phyloP scores from a whole-genome alignment of 2,797 vertebrate species.

The Champsocephalus gunnari region DNA sequence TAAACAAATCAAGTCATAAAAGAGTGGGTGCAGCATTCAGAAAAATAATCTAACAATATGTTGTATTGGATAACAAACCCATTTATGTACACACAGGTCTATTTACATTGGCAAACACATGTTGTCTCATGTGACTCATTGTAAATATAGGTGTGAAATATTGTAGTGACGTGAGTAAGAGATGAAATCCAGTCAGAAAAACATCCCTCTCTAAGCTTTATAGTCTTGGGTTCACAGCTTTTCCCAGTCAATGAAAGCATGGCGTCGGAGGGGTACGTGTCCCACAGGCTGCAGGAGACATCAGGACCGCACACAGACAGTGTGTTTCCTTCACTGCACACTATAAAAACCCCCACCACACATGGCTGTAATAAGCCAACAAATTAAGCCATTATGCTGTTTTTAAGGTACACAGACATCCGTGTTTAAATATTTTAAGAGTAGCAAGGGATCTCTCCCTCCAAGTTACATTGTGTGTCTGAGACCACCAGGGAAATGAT shows the following conservation, averaged over 20 bases:
- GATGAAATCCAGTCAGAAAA: constrained; percentile 57
- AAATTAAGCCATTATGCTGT: constrained; percentile 85
- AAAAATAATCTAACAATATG: not conserved
- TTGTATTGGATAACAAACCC: constrained; percentile 25
- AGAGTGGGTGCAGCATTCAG: constrained; percentile 1
- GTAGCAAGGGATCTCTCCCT: constrained; percentile 78
- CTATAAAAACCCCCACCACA: constrained; percentile 81
- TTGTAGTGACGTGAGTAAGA: constrained; percentile 42
- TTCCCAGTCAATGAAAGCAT: constrained; percentile 76
- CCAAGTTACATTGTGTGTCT: constrained; percentile 72
- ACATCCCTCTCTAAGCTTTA: constrained; percentile 41
- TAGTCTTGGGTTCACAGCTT: constrained; percentile 54
- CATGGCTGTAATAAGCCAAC: constrained; percentile 87
- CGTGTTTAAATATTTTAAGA: constrained; percentile 87
- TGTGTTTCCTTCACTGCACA: constrained; percentile 76
- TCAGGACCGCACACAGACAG: constrained; percentile 85
- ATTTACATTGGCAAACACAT: constrained; percentile 55
- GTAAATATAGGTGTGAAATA: constrained; percentile 49
- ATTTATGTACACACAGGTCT: constrained; percentile 25
- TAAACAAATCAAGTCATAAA: not conserved
- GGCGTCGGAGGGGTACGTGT: constrained; percentile 70
- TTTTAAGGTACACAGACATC: constrained; percentile 87
- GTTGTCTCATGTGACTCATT: constrained; percentile 56
- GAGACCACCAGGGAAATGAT: constrained; percentile 84
- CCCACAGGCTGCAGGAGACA: constrained; percentile 80